Evolutionary conservation across 2,113 vertebrate genomes (phyloP), one percentile per base, ranked within the genome.

Genomic region (Neolamprologus variostigma): DNA sequence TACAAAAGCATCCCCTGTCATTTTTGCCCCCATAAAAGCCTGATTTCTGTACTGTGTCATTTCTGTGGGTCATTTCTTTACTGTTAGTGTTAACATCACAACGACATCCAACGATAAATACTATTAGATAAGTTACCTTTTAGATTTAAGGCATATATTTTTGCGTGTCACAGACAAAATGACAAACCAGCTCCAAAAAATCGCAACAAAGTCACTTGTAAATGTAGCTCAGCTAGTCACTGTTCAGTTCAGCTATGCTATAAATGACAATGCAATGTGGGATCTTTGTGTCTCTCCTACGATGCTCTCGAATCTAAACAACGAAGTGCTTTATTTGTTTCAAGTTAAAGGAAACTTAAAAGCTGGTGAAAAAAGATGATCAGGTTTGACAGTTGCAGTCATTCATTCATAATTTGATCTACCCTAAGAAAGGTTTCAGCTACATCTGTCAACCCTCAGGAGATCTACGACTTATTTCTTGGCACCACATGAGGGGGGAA

Each of bases 401-500:
- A 83, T 89, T 80, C 73, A 86, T 90, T 90, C 71, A 85, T 87
- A 80, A 89, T 83, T 80, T 87, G 81, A 92, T 90, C 89, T 80
- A 71, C 11, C 66, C 83, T 68, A 84, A 88, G 81, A 94, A 92
- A 91, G 82, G 80, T 57, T 85, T 90, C 45, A 12, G 35, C 71
- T 84, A 40, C 53, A 78, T 91, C 66, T 84, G 87, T 90, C 89
- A 93, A 40, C 90, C 83, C 81, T 92, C 82, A 83, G 85, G 61
- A 89, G 87, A 92, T 76, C 53, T 91, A 87, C 51, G 80, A 89
- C 90, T 92, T 93, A 45, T 89, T 91, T 92, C 78, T 90, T 86
- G 73, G 78, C 59, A 89, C 78, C 57, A 53, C 85, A 84, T 61
- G 66, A 86, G 82, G 73, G 40, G 55, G 71, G 87, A 91, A 90